A percentile compares a stretch with the other conserved stretches of the same genome.
Evolutionary conservation across 2,797 vertebrate species (phyloP).

Genomic region (Rhinoraja longicauda): DNA sequence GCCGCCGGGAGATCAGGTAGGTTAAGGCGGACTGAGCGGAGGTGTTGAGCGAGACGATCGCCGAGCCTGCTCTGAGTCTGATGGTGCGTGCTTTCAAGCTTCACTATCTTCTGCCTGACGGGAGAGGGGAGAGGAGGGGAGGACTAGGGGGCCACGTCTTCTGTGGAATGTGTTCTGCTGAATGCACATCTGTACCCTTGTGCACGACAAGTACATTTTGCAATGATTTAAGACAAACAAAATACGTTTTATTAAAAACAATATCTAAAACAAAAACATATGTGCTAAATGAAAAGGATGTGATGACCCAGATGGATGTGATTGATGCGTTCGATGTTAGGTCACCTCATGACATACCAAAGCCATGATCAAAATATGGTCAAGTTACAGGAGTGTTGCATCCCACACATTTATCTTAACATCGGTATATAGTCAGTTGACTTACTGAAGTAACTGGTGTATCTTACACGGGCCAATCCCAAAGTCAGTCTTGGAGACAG

Average conservation of each 20-base stretch:
- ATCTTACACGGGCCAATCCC: too few relatives aligned
- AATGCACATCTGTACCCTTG: background rate
- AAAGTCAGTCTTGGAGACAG: background rate
- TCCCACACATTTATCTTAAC: background rate
- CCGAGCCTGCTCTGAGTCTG: too few relatives aligned
- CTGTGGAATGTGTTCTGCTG: too few relatives aligned
- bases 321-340: background rate
- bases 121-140: too few relatives aligned
- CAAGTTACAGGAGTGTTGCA: background rate
- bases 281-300: too few relatives aligned
- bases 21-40: too few relatives aligned
- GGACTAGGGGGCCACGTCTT: too few relatives aligned
- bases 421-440: background rate
- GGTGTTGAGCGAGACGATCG: too few relatives aligned
- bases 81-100: too few relatives aligned
- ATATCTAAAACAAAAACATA: background rate
- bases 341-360: background rate
- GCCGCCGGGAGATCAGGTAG: too few relatives aligned
- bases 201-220: background rate
- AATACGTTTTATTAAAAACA: background rate
- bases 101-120: too few relatives aligned
- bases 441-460: background rate
- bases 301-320: background rate
- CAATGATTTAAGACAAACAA: background rate
- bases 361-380: background rate